A percentile compares a stretch with the other conserved stretches of the same genome.
Evolutionary conservation across 2,888 invertebrate genomes (phyloP).

Genomic region (Stegophylla sp.): DNA sequence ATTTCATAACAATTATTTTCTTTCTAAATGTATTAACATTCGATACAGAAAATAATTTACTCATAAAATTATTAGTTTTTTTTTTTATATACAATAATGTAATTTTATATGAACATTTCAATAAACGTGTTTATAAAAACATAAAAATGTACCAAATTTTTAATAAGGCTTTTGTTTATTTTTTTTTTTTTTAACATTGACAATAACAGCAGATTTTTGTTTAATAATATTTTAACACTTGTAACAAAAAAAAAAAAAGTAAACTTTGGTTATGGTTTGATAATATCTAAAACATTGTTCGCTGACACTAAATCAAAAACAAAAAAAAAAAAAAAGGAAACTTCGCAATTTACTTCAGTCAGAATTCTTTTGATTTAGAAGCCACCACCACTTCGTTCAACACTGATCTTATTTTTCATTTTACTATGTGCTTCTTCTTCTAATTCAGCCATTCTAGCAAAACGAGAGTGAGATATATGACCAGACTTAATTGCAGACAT

Average conservation of each 20-base stretch:
- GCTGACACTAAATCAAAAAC: constrained; percentile 29
- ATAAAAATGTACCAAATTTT: not conserved
- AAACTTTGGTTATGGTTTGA: constrained; percentile 12
- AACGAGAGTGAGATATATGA: constrained; percentile 91
- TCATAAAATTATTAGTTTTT: no score
- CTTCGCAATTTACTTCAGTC: not conserved
- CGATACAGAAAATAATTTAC: no score
- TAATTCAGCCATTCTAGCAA: constrained; percentile 92
- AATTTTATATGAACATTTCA: no score
- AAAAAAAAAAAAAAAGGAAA: not conserved
- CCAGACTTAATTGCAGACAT: constrained; percentile 99
- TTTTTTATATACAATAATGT: no score
- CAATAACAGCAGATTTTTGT: constrained; percentile 36
- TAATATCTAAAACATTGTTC: constrained; percentile 27
- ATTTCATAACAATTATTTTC: no score
- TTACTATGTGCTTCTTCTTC: constrained; percentile 84
- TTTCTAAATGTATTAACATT: no score
- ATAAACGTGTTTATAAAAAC: no score
- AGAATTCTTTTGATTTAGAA: constrained; percentile 70
- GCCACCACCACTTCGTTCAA: constrained; percentile 95
- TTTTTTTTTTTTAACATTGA: constrained; percentile 28
- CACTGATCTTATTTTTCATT: constrained; percentile 82
- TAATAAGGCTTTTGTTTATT: constrained; percentile 4
- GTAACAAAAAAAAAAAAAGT: constrained; percentile 39
- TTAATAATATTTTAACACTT: constrained; percentile 40